These are phyloP conservation scores for Triops longicaudatus DNA, from an alignment of 1,140 invertebrate genomes.

Conservation along the genomic window DNA sequence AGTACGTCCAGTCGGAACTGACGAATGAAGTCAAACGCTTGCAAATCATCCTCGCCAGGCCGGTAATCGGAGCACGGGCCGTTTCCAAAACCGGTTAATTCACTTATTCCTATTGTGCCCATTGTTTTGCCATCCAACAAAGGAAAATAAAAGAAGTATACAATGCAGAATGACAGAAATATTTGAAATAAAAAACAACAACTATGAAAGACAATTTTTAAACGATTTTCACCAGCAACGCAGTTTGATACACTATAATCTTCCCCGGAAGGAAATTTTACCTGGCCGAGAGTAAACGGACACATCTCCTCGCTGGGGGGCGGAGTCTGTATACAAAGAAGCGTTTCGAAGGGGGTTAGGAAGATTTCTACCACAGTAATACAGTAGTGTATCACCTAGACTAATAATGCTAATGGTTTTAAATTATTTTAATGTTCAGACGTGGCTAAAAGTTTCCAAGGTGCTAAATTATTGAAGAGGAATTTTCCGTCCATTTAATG, in stretches of 20 bases:
- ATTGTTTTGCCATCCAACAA: too few species aligned
- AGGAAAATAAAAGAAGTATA: too few species aligned
- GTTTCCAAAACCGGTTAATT: neutral
- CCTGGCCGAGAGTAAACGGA: constrained; percentile 24
- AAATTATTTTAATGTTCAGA: too few species aligned
- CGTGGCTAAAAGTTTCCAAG: too few species aligned
- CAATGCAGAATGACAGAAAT: too few species aligned
- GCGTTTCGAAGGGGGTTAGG: neutral
- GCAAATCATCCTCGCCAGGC: constrained; percentile 63
- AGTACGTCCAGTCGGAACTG: constrained; percentile 59
- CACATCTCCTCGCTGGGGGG: constrained; percentile 18
- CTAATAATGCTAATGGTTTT: neutral
- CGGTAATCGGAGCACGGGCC: constrained; percentile 54
- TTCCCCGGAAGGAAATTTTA: neutral
- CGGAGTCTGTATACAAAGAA: neutral
- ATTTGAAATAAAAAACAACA: too few species aligned
- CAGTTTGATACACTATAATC: neutral
- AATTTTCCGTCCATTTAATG: too few species aligned
- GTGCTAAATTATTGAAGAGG: too few species aligned
- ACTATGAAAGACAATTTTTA: too few species aligned
- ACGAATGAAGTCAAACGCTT: constrained; percentile 68
- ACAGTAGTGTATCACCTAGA: neutral
- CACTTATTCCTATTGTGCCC: neutral
- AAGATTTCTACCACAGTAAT: neutral
- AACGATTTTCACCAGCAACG: neutral